A percentile compares a stretch with the other conserved stretches of the same genome.
These are phyloP conservation scores for Herpetotheres cachinnans DNA, from an alignment of 2,113 vertebrate species.

Conservation along the genomic window DNA sequence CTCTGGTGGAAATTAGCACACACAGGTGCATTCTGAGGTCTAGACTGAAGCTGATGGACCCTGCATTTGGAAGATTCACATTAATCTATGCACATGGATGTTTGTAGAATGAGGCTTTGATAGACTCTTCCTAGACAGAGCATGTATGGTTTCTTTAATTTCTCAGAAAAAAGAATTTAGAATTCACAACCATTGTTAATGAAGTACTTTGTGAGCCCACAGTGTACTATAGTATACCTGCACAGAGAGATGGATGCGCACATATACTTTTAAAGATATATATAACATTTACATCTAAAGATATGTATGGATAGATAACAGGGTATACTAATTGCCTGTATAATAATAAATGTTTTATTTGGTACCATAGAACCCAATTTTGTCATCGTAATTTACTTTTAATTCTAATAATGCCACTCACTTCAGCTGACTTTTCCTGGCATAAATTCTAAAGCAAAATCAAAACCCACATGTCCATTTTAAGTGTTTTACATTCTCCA, in stretches of 20 bases:
- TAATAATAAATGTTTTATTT: neutral
- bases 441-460: neutral
- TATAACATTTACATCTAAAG: neutral
- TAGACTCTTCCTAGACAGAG: neutral
- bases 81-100: neutral
- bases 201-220: neutral
- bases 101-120: neutral
- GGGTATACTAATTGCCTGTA: neutral
- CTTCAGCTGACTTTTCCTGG: neutral
- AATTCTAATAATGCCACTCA: neutral
- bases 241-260: neutral
- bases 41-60: neutral
- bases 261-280: neutral
- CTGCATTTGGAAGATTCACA: neutral
- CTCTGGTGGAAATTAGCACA: neutral
- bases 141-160: neutral
- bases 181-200: neutral
- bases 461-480: neutral
- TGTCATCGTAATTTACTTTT: neutral
- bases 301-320: neutral
- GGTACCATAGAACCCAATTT: neutral
- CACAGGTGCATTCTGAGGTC: neutral
- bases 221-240: neutral
- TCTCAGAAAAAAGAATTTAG: neutral
- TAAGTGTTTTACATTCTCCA: neutral